phyloP scores from a whole-genome alignment of 2,888 invertebrate species.

The Caenorhabditis becei region DNA sequence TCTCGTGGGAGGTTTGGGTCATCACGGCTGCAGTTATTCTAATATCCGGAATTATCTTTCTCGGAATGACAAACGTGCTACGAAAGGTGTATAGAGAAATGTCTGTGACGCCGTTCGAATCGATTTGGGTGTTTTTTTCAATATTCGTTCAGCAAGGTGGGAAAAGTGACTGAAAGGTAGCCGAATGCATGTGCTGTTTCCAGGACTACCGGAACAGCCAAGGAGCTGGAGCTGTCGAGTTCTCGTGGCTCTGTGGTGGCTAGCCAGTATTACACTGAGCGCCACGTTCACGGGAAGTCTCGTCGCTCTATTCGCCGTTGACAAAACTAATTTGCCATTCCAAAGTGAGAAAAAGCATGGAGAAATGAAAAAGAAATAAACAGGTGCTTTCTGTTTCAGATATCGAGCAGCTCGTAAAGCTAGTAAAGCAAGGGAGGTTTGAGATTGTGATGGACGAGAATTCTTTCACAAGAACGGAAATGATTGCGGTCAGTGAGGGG shows the following conservation, averaged over 20 bases:
- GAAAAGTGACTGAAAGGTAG: not conserved
- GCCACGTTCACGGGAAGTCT: constrained; percentile 79
- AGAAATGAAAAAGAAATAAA: not conserved
- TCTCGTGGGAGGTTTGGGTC: constrained; percentile 79
- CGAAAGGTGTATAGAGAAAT: constrained; percentile 59
- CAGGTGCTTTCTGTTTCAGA: constrained; percentile 52
- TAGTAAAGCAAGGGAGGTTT: constrained; percentile 70
- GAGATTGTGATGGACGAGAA: constrained; percentile 74
- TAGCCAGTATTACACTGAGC: constrained; percentile 75
- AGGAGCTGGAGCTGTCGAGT: constrained; percentile 76
- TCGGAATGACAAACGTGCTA: constrained; percentile 63
- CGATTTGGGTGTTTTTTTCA: constrained; percentile 77
- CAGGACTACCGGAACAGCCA: constrained; percentile 76
- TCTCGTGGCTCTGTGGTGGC: constrained; percentile 77
- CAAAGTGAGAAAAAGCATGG: constrained; percentile 57
- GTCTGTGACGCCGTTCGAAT: constrained; percentile 69
- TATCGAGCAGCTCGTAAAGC: constrained; percentile 69
- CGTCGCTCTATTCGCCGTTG: constrained; percentile 79
- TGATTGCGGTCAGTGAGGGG: constrained; percentile 67
- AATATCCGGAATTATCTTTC: constrained; percentile 70
- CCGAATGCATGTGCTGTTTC: constrained; percentile 6
- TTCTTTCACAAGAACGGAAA: constrained; percentile 70
- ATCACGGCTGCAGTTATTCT: constrained; percentile 72
- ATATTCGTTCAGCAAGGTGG: constrained; percentile 78
- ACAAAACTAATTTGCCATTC: constrained; percentile 75